These are phyloP conservation scores for Phaethon lepturus DNA, from an alignment of 2,113 vertebrate species.

Conservation along the genomic window DNA sequence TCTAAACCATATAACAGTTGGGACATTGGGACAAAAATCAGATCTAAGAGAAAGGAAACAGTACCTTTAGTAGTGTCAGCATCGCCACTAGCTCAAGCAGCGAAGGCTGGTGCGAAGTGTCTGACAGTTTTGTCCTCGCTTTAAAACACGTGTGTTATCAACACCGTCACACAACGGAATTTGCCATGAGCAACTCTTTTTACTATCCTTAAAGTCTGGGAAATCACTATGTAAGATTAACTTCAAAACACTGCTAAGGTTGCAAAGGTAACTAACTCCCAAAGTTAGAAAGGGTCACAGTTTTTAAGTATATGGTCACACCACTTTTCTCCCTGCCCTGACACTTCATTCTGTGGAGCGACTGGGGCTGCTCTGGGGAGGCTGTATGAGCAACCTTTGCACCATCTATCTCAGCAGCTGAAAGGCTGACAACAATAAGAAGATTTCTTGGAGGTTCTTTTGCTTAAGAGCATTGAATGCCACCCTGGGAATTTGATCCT, in stretches of 20 bases:
- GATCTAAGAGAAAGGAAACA: not conserved
- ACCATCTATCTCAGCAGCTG: not conserved
- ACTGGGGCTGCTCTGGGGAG: not conserved
- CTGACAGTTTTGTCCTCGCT: not conserved
- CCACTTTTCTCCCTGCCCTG: not conserved
- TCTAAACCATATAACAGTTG: not conserved
- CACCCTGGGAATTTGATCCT: not conserved
- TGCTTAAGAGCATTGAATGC: constrained; percentile 40
- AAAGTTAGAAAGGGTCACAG: not conserved
- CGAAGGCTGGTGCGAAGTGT: accelerated
- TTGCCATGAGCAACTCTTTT: not conserved
- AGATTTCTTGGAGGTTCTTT: constrained; percentile 21
- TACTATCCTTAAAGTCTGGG: not conserved
- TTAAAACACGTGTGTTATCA: not conserved
- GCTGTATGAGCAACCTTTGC: not conserved
- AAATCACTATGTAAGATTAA: not conserved
- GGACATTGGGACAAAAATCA: not conserved
- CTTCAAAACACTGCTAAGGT: not conserved
- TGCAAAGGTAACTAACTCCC: not conserved
- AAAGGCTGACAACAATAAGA: not conserved
- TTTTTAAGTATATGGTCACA: not conserved
- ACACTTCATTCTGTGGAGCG: not conserved
- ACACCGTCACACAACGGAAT: not conserved
- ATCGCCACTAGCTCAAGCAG: not conserved
- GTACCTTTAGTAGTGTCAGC: not conserved